These are phyloP conservation scores for Lepus americanus DNA, from an alignment of 2,113 vertebrate genomes.

Conservation along the genomic window DNA sequence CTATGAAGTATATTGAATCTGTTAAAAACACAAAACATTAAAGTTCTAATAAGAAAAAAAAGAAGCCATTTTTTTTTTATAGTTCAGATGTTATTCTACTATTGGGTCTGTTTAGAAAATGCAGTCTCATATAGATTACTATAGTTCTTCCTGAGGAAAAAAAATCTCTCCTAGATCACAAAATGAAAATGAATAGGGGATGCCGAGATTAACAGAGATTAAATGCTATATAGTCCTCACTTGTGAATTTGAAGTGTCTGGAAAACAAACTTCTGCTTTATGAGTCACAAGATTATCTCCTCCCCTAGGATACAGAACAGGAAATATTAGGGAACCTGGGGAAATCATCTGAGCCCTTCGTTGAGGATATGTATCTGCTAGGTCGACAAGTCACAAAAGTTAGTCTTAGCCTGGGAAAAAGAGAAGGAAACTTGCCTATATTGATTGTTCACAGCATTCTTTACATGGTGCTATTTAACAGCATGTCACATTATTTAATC, in stretches of 20 bases:
- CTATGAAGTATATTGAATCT: too few species aligned
- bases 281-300: background rate
- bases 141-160: background rate
- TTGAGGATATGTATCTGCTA: background rate
- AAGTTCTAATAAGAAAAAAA: too few species aligned
- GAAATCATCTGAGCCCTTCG: background rate
- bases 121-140: background rate
- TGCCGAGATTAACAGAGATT: background rate
- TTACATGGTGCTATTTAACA: background rate
- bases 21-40: too few species aligned
- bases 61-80: background rate
- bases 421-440: background rate
- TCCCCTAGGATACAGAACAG: background rate
- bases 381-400: background rate
- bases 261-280: background rate
- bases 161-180: background rate
- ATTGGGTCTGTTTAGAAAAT: background rate
- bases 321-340: background rate
- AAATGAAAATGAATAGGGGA: background rate
- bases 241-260: background rate
- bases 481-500: background rate
- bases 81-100: background rate
- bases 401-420: background rate
- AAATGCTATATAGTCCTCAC: background rate
- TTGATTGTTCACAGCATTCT: background rate